Conservation (phyloP, 2,888 invertebrate genomes). For the Mimumesa dahlbomi region DNA sequence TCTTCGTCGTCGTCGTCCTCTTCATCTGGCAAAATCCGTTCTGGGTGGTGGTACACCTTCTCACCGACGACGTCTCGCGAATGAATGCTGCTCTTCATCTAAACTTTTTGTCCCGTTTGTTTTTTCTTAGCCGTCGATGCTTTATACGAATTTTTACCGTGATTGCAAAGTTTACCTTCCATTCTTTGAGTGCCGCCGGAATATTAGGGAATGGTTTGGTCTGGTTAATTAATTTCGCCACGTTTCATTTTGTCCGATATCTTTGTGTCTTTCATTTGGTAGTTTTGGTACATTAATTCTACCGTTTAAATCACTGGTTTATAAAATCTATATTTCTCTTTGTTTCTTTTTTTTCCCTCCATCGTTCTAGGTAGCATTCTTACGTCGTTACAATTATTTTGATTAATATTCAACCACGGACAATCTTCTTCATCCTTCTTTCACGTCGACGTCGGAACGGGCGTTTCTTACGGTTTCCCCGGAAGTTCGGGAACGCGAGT, state of each 20-base stretch:
- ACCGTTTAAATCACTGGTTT: no score
- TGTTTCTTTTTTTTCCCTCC: not conserved
- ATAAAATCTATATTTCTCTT: no score
- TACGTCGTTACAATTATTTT: no score
- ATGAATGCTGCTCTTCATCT: slow-evolving; percentile 51
- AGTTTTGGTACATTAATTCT: no score
- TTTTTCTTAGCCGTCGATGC: slow-evolving; percentile 33
- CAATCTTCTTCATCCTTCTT: not conserved
- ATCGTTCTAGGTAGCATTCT: no score
- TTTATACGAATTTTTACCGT: slow-evolving; percentile 47
- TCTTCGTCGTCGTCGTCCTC: slow-evolving; percentile 31
- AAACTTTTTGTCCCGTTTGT: slow-evolving; percentile 42
- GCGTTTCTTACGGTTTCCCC: not conserved
- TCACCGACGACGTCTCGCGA: slow-evolving; percentile 36
- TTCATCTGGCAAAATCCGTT: slow-evolving; percentile 1
- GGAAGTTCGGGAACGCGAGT: slow-evolving; percentile 28
- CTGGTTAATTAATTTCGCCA: slow-evolving; percentile 17
- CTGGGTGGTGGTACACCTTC: slow-evolving; percentile 33
- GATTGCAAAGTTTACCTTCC: slow-evolving; percentile 37
- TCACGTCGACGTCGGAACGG: not conserved
- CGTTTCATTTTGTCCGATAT: no score
- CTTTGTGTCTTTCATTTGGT: not conserved
- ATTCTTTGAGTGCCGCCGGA: not conserved
- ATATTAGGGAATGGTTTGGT: not conserved
- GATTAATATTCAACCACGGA: no score